phyloP scores from a whole-genome alignment of 2,797 vertebrate genomes.

The Taenioides sp. region DNA sequence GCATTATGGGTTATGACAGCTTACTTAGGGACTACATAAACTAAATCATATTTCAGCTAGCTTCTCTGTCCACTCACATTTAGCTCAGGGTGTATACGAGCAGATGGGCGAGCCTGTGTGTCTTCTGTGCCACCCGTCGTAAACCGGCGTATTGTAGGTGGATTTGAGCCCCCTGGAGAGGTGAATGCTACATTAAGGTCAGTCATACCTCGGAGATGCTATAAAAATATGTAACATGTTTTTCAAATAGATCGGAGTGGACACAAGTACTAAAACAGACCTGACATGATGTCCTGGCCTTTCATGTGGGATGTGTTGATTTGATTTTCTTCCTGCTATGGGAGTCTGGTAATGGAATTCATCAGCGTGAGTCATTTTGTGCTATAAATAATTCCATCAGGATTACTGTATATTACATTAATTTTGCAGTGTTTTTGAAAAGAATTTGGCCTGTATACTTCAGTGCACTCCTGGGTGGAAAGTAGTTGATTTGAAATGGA shows the following conservation, averaged over 20 bases:
- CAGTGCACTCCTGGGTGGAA: background rate
- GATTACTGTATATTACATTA: background rate
- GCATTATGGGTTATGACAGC: constrained; percentile 68
- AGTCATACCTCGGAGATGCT: constrained; percentile 18
- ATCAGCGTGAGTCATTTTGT: constrained; percentile 1
- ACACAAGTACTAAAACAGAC: background rate
- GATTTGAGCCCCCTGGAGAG: constrained; percentile 17
- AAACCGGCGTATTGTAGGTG: constrained; percentile 28
- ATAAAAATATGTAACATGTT: background rate
- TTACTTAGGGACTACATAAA: constrained; percentile 72
- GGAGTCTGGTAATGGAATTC: background rate
- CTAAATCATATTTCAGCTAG: constrained; percentile 69
- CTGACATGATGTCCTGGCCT: constrained; percentile 10
- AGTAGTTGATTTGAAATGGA: background rate
- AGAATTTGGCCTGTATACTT: background rate
- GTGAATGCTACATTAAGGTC: constrained; percentile 12
- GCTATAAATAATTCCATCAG: constrained; percentile 1
- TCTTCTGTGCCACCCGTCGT: constrained; percentile 35
- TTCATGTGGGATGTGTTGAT: constrained; percentile 12
- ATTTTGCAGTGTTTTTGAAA: background rate
- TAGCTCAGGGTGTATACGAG: constrained; percentile 41
- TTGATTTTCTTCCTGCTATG: constrained; percentile 6
- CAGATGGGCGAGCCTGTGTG: constrained; percentile 55
- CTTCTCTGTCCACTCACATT: constrained; percentile 65
- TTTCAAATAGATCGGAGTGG: background rate